Percentiles rank a stretch among this genome's conserved stretches.
Conservation (phyloP, 2,888 invertebrate species). For the Eupithecia inturbata region DNA sequence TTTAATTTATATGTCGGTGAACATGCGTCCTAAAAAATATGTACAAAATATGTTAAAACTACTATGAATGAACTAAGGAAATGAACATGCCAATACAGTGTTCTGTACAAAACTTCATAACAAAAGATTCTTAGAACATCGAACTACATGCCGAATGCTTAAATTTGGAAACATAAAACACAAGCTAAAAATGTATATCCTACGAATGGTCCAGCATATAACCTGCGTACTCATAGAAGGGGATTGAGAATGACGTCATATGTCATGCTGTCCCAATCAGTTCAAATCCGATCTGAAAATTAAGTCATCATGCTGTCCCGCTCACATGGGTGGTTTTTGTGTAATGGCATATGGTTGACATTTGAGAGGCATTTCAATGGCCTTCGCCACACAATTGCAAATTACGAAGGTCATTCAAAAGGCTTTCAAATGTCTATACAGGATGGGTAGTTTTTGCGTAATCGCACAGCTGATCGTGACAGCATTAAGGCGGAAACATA, state of each 20-base stretch:
- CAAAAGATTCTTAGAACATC: constrained; percentile 1
- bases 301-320: too few relatives aligned
- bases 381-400: too few relatives aligned
- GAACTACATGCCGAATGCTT: constrained; percentile 36
- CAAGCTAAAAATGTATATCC: constrained; percentile 26
- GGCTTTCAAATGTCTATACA: too few relatives aligned
- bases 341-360: too few relatives aligned
- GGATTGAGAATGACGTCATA: not conserved
- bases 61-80: not conserved
- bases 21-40: not conserved
- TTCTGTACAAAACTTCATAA: not conserved
- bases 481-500: too few relatives aligned
- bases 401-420: too few relatives aligned
- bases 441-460: too few relatives aligned
- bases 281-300: not conserved
- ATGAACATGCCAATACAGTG: constrained; percentile 16
- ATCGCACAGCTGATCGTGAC: not conserved
- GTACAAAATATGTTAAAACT: not conserved
- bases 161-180: constrained; percentile 34
- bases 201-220: constrained; percentile 10
- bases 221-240: not conserved
- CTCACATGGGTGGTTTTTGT: too few relatives aligned
- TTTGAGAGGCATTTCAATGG: too few relatives aligned
- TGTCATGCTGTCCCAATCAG: not conserved
- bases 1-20: not conserved